Conservation (phyloP, 2,888 invertebrate genomes). For the Cheilosia soror region DNA sequence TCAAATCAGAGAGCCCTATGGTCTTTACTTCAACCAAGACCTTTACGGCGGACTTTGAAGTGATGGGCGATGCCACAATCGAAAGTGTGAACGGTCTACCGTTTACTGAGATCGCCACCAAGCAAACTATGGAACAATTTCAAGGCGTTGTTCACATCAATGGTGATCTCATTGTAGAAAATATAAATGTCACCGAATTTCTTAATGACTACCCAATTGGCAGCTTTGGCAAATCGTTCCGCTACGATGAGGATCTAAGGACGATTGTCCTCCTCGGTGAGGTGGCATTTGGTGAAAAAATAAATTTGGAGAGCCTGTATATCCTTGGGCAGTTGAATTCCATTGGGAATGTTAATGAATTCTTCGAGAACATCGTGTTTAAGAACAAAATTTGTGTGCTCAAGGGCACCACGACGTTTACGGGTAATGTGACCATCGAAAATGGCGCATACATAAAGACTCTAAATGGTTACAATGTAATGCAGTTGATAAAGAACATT, state of each 20-base stretch:
- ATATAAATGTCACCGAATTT: conserved; percentile 75
- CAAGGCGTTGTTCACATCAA: conserved; percentile 78
- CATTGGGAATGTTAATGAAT: conserved; percentile 77
- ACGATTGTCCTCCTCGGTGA: conserved; percentile 79
- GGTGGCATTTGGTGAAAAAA: conserved; percentile 74
- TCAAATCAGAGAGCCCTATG: conserved; percentile 79
- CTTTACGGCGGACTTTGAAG: conserved; percentile 78
- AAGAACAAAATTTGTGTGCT: conserved; percentile 77
- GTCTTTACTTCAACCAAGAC: conserved; percentile 78
- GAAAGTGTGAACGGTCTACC: conserved; percentile 82
- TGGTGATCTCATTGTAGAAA: conserved; percentile 78
- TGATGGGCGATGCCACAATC: conserved; percentile 80
- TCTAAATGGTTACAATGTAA: conserved; percentile 81
- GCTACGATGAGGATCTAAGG: conserved; percentile 77
- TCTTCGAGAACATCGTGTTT: conserved; percentile 80
- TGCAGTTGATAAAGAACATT: conserved; percentile 81
- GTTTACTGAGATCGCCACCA: conserved; percentile 82
- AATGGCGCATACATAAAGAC: conserved; percentile 80
- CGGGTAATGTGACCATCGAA: conserved; percentile 79
- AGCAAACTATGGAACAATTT: conserved; percentile 76
- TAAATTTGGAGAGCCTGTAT: conserved; percentile 77
- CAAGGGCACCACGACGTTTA: conserved; percentile 80
- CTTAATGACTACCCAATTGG: conserved; percentile 77
- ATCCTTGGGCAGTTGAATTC: conserved; percentile 79
- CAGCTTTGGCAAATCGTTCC: conserved; percentile 66